These are phyloP conservation scores for Eriocheir sinensis DNA, from an alignment of 1,140 invertebrate species.

Conservation along the genomic window DNA sequence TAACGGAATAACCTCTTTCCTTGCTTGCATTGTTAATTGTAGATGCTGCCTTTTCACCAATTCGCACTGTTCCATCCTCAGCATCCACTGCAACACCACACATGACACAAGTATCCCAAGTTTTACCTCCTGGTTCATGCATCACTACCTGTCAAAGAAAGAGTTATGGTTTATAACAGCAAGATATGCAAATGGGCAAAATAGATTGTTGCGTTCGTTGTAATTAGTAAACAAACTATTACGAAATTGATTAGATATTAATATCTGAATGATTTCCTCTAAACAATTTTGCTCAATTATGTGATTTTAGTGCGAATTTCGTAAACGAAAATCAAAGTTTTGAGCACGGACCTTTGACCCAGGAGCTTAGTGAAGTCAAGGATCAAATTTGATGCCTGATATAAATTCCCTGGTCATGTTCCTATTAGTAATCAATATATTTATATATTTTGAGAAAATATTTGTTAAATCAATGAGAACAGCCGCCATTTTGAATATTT, in stretches of 20 bases:
- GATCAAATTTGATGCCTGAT: slow-evolving; percentile 55
- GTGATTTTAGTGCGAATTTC: slow-evolving; percentile 26
- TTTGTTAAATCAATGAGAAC: not conserved
- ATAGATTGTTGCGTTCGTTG: slow-evolving; percentile 19
- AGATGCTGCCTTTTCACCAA: slow-evolving; percentile 30
- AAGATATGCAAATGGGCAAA: not conserved
- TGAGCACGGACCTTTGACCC: slow-evolving; percentile 5
- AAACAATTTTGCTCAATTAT: not conserved
- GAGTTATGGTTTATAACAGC: not conserved
- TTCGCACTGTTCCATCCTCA: slow-evolving; percentile 34
- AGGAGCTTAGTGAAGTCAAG: slow-evolving; percentile 46
- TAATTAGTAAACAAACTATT: slow-evolving; percentile 37
- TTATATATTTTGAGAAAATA: slow-evolving; percentile 50
- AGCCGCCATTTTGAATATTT: slow-evolving; percentile 30
- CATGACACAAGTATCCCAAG: not conserved
- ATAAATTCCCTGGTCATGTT: slow-evolving; percentile 49
- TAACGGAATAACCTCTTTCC: slow-evolving; percentile 41
- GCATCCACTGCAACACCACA: slow-evolving; percentile 26
- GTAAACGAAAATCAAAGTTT: slow-evolving; percentile 54
- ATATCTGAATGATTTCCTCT: not conserved
- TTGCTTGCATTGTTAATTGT: slow-evolving; percentile 47
- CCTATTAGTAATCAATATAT: slow-evolving; percentile 55
- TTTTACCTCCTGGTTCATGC: slow-evolving; percentile 19
- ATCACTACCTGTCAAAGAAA: slow-evolving; percentile 26
- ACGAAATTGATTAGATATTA: slow-evolving; percentile 37